phyloP scores from a whole-genome alignment of 1,140 invertebrate species.

The Hylyphantes graminicola region DNA sequence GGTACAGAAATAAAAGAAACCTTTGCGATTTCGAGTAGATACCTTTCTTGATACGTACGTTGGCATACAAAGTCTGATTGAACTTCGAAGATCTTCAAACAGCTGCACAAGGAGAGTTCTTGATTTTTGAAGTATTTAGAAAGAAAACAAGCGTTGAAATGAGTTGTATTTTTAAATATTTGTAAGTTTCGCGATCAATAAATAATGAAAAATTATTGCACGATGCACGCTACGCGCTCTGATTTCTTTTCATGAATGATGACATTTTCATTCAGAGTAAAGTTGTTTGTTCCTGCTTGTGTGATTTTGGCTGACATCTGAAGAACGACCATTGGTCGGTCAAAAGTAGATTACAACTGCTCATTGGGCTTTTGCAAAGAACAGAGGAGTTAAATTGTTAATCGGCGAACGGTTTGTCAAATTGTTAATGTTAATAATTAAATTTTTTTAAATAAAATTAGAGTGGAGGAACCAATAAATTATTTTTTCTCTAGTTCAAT shows the following conservation, averaged over 20 bases:
- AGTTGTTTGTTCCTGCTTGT: neutral
- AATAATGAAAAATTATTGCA: neutral
- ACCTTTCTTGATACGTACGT: constrained; percentile 21
- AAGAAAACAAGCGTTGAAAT: neutral
- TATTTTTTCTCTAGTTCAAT: no score
- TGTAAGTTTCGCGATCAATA: no score
- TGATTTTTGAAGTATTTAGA: constrained; percentile 1
- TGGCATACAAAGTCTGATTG: constrained; percentile 18
- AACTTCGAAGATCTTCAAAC: constrained; percentile 13
- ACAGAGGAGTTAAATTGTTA: no score
- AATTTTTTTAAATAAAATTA: no score
- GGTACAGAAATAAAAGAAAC: constrained; percentile 44
- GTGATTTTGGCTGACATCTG: no score
- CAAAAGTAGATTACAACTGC: no score
- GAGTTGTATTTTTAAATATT: no score
- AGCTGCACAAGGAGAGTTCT: neutral
- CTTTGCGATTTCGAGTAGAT: constrained; percentile 28
- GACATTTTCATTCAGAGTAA: neutral
- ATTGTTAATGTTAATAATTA: no score
- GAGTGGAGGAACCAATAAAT: no score
- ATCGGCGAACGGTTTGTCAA: no score
- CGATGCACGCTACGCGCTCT: neutral
- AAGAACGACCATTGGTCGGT: no score
- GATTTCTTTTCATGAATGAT: neutral
- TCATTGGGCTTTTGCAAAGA: no score